Evolutionary conservation across 2,888 invertebrate genomes (phyloP).

Genomic region (Drosophila emarginata): DNA sequence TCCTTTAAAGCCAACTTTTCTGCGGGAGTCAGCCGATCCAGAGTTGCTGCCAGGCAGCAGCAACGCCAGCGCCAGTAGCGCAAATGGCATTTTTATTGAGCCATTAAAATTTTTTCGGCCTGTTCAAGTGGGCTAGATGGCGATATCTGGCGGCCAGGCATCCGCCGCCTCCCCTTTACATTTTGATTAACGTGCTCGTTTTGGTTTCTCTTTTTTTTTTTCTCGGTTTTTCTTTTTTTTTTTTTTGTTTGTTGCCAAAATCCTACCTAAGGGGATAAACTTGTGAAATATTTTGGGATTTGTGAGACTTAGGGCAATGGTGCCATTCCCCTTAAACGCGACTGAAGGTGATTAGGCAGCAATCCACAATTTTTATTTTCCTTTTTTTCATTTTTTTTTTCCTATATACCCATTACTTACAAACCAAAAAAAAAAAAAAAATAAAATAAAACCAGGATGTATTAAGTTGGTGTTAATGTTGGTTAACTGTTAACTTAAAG

Average conservation of each 20-base stretch:
- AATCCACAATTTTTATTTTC: conserved; percentile 59
- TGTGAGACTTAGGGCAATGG: conserved; percentile 66
- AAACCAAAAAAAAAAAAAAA: background rate
- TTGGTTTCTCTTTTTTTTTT: conserved; percentile 41
- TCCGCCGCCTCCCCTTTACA: conserved; percentile 49
- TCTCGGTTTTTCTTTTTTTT: conserved; percentile 23
- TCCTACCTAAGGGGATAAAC: conserved; percentile 78
- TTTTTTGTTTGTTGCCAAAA: conserved; percentile 58
- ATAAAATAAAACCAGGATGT: background rate
- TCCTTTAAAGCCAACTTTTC: conserved; percentile 66
- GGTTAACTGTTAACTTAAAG: background rate
- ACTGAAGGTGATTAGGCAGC: conserved; percentile 72
- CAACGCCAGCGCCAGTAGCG: conserved; percentile 51
- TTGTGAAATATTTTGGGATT: conserved; percentile 80
- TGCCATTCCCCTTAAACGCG: conserved; percentile 13
- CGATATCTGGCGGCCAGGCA: conserved; percentile 53
- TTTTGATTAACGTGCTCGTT: conserved; percentile 81
- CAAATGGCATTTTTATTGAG: conserved; percentile 82
- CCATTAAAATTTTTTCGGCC: conserved; percentile 80
- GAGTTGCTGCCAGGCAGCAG: conserved; percentile 16
- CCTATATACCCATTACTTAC: background rate
- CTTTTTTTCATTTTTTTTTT: background rate
- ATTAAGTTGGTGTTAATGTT: conserved; percentile 1
- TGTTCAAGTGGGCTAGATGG: conserved; percentile 53
- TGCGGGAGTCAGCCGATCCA: background rate